Evolutionary conservation across 1,140 invertebrate species (phyloP), one percentile per base, ranked within the genome.

Genomic region (Phocides pigmalion): DNA sequence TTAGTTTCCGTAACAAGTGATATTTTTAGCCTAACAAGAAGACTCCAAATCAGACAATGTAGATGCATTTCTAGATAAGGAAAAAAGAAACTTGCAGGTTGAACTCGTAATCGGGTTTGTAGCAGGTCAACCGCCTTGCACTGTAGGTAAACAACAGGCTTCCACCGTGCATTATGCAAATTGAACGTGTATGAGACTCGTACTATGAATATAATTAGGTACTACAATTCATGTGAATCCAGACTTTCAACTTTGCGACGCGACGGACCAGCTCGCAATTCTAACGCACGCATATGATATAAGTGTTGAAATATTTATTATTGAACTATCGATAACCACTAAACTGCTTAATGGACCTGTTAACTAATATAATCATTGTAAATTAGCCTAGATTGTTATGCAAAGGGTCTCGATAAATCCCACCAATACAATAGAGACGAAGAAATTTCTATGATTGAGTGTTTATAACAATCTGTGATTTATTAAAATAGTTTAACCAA

Each of bases 131-230:
- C 25, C 17, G 58, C 58, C 58, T 49, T 17, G 28, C 56, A 47
- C 44, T 61, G 44, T 61, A 39, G 44, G 58, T 61, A 61, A 61
- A 61, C 58, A 61, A 61, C 58, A 61, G 44, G 58, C 56, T 47
- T 59, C 47, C 56, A 59, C 44, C 28, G 56, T 59, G 56, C 56
- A 59, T 47, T 59, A 59, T 59, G 56, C 56, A 59, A 59, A 59
- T 59, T 47, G 56, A 16, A 59, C 42, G 56, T 59, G 56, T 42
- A 47, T 47, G 56, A 47, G 56, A 32, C 53, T 25, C 53, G 39
- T 54, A 54, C 51, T 25, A 16, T 41, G 53, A 56, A 58, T 58
- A 32, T 46, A 58, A 58, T 58, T 58, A 58, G 41, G 25, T 58
- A 46, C 46, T 46, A 58, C 41, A 44, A 59, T 59, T 46, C 54